Evolutionary conservation across 2,113 vertebrate genomes (phyloP).

Genomic region (Corythoichthys intestinalis): DNA sequence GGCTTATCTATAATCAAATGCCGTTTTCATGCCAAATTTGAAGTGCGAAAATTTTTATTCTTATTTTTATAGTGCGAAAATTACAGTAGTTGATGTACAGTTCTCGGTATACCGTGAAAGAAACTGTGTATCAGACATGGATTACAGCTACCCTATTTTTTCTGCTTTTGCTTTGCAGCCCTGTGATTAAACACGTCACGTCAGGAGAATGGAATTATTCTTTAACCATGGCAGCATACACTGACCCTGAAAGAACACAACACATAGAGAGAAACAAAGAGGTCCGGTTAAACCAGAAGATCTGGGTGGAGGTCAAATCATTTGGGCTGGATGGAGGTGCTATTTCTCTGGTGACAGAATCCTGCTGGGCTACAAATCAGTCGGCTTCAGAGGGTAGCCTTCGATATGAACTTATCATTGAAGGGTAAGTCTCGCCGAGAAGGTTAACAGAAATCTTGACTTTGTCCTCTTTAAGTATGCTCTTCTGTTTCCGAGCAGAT

Average conservation of each 20-base stretch:
- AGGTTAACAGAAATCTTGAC: not conserved
- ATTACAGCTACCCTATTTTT: not conserved
- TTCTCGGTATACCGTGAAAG: too few relatives aligned
- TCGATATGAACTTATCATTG: conserved; percentile 19
- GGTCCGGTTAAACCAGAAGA: conserved; percentile 9
- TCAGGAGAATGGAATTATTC: conserved; percentile 25
- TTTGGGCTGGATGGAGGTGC: conserved; percentile 2
- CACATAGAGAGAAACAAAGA: not conserved
- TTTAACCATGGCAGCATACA: conserved; percentile 21
- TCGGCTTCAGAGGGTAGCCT: not conserved
- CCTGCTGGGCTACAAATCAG: conserved; percentile 32
- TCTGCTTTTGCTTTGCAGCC: conserved; percentile 12
- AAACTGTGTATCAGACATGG: too few relatives aligned
- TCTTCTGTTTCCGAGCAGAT: conserved; percentile 13
- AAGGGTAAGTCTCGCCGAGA: conserved; percentile 13
- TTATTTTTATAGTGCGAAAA: too few relatives aligned
- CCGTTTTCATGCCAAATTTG: too few relatives aligned
- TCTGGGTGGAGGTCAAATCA: conserved; percentile 19
- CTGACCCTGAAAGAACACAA: not conserved
- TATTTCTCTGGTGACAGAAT: conserved; percentile 5
- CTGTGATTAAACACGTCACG: conserved; percentile 9
- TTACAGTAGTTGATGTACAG: too few relatives aligned
- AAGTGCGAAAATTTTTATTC: too few relatives aligned
- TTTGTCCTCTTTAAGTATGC: not conserved
- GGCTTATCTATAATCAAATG: too few relatives aligned